Percentiles rank a stretch among this genome's conserved stretches.
Conservation (phyloP, 2,113 vertebrate species). For the Planiliza haematocheilus region DNA sequence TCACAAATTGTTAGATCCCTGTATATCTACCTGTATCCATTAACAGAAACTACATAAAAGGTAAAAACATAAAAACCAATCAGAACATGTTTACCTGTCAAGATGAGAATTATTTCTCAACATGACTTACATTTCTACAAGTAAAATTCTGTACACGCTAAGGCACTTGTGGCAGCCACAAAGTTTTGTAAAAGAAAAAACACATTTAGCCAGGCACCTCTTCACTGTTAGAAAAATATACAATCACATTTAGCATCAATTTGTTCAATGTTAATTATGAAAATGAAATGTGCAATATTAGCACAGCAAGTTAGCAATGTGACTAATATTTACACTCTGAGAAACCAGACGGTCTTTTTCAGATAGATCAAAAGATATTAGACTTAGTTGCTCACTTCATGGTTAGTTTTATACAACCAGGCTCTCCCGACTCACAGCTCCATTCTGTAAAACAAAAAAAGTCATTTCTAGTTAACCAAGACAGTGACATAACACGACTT, state of each 20-base stretch:
- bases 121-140: slow-evolving; percentile 16
- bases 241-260: slow-evolving; percentile 36
- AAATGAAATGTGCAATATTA: slow-evolving; percentile 47
- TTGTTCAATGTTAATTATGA: not conserved
- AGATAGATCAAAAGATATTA: not conserved
- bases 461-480: not conserved
- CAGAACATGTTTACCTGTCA: not conserved
- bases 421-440: slow-evolving; percentile 91
- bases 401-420: slow-evolving; percentile 86
- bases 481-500: not conserved
- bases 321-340: slow-evolving; percentile 58
- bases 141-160: slow-evolving; percentile 68
- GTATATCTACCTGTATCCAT: slow-evolving; percentile 1
- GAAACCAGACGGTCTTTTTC: not conserved
- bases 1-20: slow-evolving; percentile 27
- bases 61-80: slow-evolving; percentile 17
- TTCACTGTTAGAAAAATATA: slow-evolving; percentile 11
- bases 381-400: not conserved
- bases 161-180: slow-evolving; percentile 82
- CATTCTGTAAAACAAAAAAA: slow-evolving; percentile 82
- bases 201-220: slow-evolving; percentile 24
- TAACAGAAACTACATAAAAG: slow-evolving; percentile 21
- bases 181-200: slow-evolving; percentile 54
- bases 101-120: slow-evolving; percentile 6
- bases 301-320: slow-evolving; percentile 26